These are phyloP conservation scores for Psittacara wagleri DNA, from an alignment of 2,113 vertebrate species.

Conservation along the genomic window DNA sequence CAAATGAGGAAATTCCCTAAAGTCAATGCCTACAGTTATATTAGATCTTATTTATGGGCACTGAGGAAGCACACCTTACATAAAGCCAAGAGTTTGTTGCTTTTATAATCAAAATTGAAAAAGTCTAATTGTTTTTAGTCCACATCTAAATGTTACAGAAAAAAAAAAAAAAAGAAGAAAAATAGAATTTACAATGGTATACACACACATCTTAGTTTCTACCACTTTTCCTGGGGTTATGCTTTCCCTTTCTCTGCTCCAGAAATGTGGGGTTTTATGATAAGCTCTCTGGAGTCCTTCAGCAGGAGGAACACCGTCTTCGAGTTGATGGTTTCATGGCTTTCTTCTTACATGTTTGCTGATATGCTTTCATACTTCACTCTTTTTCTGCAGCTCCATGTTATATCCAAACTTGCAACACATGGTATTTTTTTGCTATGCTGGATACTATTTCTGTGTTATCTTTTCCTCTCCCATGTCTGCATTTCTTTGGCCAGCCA, in stretches of 20 bases:
- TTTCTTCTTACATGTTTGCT: neutral
- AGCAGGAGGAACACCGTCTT: fast-evolving
- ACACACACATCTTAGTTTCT: neutral
- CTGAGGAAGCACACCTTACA: neutral
- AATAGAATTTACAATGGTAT: neutral
- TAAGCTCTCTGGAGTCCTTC: neutral
- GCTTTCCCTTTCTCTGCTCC: neutral
- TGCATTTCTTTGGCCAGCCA: neutral
- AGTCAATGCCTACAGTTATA: neutral
- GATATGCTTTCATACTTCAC: neutral
- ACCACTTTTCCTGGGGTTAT: neutral
- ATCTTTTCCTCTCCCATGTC: fast-evolving
- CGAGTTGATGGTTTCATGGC: fast-evolving
- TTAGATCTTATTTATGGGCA: neutral
- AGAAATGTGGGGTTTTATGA: fast-evolving
- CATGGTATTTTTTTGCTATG: fast-evolving
- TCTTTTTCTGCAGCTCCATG: neutral
- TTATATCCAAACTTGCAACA: neutral
- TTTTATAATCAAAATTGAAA: neutral
- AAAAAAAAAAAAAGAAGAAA: neutral
- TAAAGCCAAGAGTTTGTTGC: neutral
- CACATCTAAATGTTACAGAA: neutral
- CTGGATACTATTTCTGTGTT: neutral
- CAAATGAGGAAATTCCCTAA: neutral
- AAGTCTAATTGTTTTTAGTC: neutral